These are phyloP conservation scores for Drosophila kepulauana DNA, from an alignment of 1,140 invertebrate species.

Conservation along the genomic window DNA sequence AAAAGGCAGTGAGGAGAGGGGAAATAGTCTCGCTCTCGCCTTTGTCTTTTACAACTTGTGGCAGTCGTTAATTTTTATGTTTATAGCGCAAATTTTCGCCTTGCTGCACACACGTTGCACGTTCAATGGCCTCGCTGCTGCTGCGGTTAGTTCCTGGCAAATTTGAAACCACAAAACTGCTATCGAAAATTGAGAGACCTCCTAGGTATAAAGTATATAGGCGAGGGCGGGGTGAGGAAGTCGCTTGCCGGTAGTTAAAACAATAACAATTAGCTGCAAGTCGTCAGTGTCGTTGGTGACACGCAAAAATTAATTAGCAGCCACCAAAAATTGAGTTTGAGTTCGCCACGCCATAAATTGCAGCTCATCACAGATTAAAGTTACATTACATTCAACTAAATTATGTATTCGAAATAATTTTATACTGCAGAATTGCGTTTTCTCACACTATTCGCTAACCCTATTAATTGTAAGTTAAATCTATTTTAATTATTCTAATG, in stretches of 20 bases:
- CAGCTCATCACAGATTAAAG: slow-evolving; percentile 51
- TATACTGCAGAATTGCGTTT: not conserved
- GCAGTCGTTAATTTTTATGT: slow-evolving; percentile 84
- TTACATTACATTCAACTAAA: slow-evolving; percentile 45
- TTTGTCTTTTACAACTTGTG: slow-evolving; percentile 83
- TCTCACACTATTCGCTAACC: not conserved
- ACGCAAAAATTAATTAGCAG: slow-evolving; percentile 79
- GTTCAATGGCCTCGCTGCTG: not conserved
- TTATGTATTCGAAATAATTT: not conserved
- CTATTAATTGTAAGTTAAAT: too few relatives aligned
- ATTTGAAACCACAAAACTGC: slow-evolving; percentile 72
- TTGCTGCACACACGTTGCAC: slow-evolving; percentile 70
- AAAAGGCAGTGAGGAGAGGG: not conserved
- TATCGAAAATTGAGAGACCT: slow-evolving; percentile 28
- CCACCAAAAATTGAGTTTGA: slow-evolving; percentile 33
- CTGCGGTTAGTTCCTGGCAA: not conserved
- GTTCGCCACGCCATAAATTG: slow-evolving; percentile 47
- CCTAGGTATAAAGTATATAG: not conserved
- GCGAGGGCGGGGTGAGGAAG: slow-evolving; percentile 19
- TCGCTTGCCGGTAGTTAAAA: slow-evolving; percentile 67
- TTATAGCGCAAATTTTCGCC: slow-evolving; percentile 81
- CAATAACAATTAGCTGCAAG: slow-evolving; percentile 80
- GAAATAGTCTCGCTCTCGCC: not conserved
- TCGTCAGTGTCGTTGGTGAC: slow-evolving; percentile 66
- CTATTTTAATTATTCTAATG: too few relatives aligned